Base-by-base conservation (phyloP, 2,888 invertebrate genomes). In the Microplitis deprimator region DNA sequence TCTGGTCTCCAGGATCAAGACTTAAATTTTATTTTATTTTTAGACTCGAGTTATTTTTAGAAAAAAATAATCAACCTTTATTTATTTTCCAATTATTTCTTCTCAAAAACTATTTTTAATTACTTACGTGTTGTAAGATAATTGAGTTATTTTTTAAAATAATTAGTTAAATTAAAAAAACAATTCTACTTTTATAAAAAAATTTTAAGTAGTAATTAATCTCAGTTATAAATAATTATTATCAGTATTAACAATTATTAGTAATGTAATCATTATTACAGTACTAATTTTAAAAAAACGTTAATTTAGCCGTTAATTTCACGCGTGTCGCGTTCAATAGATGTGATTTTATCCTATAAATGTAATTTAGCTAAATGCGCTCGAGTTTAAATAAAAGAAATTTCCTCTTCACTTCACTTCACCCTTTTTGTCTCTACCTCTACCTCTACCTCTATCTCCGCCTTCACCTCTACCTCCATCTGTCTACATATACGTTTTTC, bases 301-400 rank as follows among this genome's bases (percentile, higher is more conserved):
- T 73, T 73, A 67, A 67, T 65, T 73, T 29, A 20, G 10, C n/a
- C 67, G 38, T 73, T 73, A 73, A 73, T 73, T 73, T 73, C 67
- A 73, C 73, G 73, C 40, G 17, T 20, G 62, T 62, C 17, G 62
- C 41, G 41, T 41, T 17, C 64, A 72, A 64, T 72, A 64, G 72
- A 72, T 64, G 64, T 20, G 64, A 72, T 61, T 72, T 72, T 20
- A 60, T 71, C 64, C 62, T 13, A 65, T 38, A 16, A 20, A 70
- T 64, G 16, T 41, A 64, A 64, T 62, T 64, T 41, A 64, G 64
- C 10, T 72, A 64, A 41, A 72, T 62, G 72, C 64, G 41, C 16
- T 6, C 29, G n/a, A n/a, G 20, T 59, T 13, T 39, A 62, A 50
- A 50, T 50, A 50, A 50, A 50, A 50, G 50, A 50, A 50, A 50